These are phyloP conservation scores for Cryptotis parvus DNA, from an alignment of 2,113 vertebrate species.

Conservation along the genomic window DNA sequence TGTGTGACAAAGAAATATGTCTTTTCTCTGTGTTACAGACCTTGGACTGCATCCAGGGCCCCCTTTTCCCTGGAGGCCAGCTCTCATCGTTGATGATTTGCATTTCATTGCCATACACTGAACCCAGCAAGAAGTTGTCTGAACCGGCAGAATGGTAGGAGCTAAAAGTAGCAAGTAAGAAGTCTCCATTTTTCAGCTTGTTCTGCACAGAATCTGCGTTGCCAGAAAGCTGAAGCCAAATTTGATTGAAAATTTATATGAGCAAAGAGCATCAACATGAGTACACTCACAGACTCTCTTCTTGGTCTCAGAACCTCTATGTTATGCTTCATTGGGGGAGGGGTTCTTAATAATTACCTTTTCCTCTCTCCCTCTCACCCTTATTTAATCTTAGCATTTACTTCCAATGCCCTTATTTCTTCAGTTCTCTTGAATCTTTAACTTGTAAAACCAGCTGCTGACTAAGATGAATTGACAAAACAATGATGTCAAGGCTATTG, in stretches of 20 bases:
- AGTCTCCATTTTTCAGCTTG: slow-evolving; percentile 53
- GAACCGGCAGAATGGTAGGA: slow-evolving; percentile 27
- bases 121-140: slow-evolving; percentile 58
- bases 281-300: not conserved
- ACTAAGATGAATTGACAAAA: slow-evolving; percentile 33
- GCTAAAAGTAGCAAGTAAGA: slow-evolving; percentile 65
- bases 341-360: slow-evolving; percentile 23
- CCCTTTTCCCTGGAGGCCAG: slow-evolving; percentile 45
- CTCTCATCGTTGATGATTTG: slow-evolving; percentile 31
- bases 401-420: not conserved
- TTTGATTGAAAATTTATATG: slow-evolving; percentile 67
- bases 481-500: not conserved
- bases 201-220: slow-evolving; percentile 51
- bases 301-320: slow-evolving; percentile 16
- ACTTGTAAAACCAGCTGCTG: slow-evolving; percentile 18
- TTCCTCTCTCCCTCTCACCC: not conserved
- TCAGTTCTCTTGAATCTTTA: slow-evolving; percentile 32
- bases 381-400: not conserved
- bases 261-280: slow-evolving; percentile 71
- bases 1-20: slow-evolving; percentile 68
- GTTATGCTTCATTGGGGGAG: slow-evolving; percentile 3
- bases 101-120: slow-evolving; percentile 70
- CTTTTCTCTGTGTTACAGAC: slow-evolving; percentile 69
- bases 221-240: slow-evolving; percentile 64
- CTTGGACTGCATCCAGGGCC: slow-evolving; percentile 64